These are phyloP conservation scores for Thalassaphorura encarpata DNA, from an alignment of 1,140 invertebrate genomes.

Conservation along the genomic window DNA sequence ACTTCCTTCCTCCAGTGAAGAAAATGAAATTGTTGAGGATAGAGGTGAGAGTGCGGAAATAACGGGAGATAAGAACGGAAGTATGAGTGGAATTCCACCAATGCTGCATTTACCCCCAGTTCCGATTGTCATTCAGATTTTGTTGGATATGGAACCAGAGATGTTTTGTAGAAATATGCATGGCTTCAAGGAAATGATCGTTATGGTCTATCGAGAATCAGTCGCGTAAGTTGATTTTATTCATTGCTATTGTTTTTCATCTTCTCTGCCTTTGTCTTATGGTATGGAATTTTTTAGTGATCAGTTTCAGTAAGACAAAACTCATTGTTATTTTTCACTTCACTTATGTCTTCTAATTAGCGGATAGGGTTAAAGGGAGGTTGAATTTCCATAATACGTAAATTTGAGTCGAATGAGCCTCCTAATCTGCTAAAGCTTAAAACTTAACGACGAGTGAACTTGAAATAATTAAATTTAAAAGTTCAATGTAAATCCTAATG, in stretches of 20 bases:
- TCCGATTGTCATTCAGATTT: constrained; percentile 25
- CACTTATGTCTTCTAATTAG: background rate
- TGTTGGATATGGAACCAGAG: constrained; percentile 19
- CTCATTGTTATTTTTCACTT: background rate
- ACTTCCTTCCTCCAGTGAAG: background rate
- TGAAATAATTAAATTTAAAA: too few species aligned
- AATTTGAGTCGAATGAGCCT: too few species aligned
- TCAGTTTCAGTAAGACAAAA: background rate
- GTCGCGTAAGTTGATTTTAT: too few species aligned
- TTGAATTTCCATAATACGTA: background rate
- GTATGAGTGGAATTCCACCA: background rate
- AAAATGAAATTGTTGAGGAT: constrained; percentile 15
- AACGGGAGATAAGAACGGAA: constrained; percentile 1
- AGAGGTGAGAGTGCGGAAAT: background rate
- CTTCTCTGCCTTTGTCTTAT: background rate
- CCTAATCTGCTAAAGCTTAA: too few species aligned
- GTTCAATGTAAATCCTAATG: too few species aligned
- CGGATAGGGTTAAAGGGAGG: background rate
- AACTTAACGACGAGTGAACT: too few species aligned
- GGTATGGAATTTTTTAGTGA: background rate
- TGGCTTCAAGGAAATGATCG: constrained; percentile 27
- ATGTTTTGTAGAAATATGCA: constrained; percentile 21
- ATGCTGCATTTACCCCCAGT: constrained; percentile 10
- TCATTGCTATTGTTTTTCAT: constrained; percentile 19
- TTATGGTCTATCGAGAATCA: constrained; percentile 19